Evolutionary conservation across 2,888 invertebrate species (phyloP).

Genomic region (Ischnura elegans): DNA sequence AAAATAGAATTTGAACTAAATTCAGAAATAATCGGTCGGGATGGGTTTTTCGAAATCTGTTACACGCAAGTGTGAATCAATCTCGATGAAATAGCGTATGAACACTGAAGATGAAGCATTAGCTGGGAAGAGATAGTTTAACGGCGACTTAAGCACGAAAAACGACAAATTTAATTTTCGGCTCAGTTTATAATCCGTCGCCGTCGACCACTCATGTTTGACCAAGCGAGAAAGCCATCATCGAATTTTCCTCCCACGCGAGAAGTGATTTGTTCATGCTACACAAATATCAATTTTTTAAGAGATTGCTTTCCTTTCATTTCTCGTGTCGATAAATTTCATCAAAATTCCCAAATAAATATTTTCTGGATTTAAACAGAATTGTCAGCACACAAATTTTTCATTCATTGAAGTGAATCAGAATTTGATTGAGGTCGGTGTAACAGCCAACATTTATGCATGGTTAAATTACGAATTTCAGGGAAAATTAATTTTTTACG

Average conservation of each 20-base stretch:
- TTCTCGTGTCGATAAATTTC: neutral
- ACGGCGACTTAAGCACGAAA: neutral
- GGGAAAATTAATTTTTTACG: too few species aligned
- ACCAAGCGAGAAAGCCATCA: neutral
- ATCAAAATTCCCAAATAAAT: neutral
- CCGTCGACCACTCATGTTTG: neutral
- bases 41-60: too few species aligned
- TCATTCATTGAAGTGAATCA: neutral
- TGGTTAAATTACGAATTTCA: too few species aligned
- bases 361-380: neutral
- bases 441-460: too few species aligned
- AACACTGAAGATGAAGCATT: too few species aligned
- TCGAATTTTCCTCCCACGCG: neutral
- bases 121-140: too few species aligned
- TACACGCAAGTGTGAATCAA: too few species aligned
- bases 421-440: neutral
- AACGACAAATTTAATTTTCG: neutral
- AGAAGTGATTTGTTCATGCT: too few species aligned
- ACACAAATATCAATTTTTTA: too few species aligned
- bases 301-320: neutral
- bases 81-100: too few species aligned
- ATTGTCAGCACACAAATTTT: neutral
- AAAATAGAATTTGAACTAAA: too few species aligned
- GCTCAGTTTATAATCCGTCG: neutral
- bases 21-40: too few species aligned